Evolutionary conservation across 2,797 vertebrate species (phyloP).

Genomic region (Dendrocincla tyrannina): DNA sequence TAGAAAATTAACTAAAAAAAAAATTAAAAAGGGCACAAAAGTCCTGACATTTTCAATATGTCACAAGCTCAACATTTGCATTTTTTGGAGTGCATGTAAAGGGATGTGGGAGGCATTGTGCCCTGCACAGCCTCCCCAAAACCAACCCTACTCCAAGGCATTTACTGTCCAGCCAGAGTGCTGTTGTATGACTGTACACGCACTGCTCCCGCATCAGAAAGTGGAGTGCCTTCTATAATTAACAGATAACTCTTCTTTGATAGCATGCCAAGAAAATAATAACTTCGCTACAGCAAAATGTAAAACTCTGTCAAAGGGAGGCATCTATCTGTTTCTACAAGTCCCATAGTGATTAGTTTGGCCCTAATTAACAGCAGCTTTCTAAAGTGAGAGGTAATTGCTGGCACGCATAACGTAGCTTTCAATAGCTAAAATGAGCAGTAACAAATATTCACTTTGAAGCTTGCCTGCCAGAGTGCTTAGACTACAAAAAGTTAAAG

Average conservation of each 20-base stretch:
- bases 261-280: slow-evolving; percentile 72
- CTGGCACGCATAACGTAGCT: slow-evolving; percentile 68
- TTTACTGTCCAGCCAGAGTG: background rate
- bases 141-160: background rate
- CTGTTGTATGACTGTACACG: background rate
- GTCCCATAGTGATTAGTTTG: slow-evolving; percentile 65
- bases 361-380: slow-evolving; percentile 76
- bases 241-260: slow-evolving; percentile 66
- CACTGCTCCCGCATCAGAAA: background rate
- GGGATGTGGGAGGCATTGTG: background rate
- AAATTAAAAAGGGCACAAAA: background rate
- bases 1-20: background rate
- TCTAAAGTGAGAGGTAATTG: slow-evolving; percentile 76
- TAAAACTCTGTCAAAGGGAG: slow-evolving; percentile 66
- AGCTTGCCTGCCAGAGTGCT: slow-evolving; percentile 69
- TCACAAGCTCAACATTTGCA: background rate
- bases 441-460: slow-evolving; percentile 74
- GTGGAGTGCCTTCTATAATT: slow-evolving; percentile 61
- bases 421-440: slow-evolving; percentile 75
- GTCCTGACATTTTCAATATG: background rate
- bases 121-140: background rate
- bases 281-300: slow-evolving; percentile 67
- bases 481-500: slow-evolving; percentile 76
- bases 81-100: background rate
- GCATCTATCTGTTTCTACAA: slow-evolving; percentile 73